Conservation (phyloP, 2,888 invertebrate genomes). For the Orchestes rusci region DNA sequence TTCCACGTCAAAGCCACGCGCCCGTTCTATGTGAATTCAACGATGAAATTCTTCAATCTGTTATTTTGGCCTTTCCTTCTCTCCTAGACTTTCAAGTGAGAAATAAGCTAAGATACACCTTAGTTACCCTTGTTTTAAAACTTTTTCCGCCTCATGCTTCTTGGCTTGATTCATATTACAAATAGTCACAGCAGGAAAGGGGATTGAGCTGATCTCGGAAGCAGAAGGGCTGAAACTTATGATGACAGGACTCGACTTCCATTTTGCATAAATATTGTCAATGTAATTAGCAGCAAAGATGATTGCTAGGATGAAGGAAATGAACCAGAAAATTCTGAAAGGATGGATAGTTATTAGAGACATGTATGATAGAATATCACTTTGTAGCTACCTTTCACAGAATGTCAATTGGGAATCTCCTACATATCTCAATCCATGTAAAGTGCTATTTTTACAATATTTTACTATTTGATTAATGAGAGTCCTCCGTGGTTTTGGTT, state of each 20-base stretch:
- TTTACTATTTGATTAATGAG: conserved; percentile 30
- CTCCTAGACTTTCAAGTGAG: no score
- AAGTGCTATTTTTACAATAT: conserved; percentile 52
- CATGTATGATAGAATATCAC: background rate
- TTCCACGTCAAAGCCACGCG: no score
- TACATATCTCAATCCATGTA: conserved; percentile 72
- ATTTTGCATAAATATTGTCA: conserved; percentile 63
- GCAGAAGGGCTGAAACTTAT: conserved; percentile 69
- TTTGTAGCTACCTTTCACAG: conserved; percentile 55
- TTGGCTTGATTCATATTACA: conserved; percentile 79
- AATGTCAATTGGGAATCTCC: conserved; percentile 60
- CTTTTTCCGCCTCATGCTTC: conserved; percentile 52
- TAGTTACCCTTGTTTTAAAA: conserved; percentile 38
- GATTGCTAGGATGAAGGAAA: conserved; percentile 59
- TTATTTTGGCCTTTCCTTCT: no score
- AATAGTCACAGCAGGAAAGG: conserved; percentile 77
- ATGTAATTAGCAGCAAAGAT: conserved; percentile 64
- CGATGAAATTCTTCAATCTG: no score
- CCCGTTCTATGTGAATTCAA: no score
- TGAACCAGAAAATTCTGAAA: conserved; percentile 60
- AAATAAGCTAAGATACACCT: no score
- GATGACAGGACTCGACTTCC: conserved; percentile 67
- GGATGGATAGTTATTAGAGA: background rate
- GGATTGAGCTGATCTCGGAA: conserved; percentile 59
- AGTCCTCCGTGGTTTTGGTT: conserved; percentile 4